phyloP scores from a whole-genome alignment of 1,140 invertebrate genomes.

The Eriocheir sinensis region DNA sequence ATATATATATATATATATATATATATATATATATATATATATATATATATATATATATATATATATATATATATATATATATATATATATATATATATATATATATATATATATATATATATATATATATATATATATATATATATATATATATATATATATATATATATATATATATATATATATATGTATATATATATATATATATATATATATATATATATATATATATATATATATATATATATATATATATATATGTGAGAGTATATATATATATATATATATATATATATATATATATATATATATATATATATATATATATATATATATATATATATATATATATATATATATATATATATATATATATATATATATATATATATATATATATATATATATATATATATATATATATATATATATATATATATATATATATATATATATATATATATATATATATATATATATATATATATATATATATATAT shows the following conservation, averaged over 20 bases:
- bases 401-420: slow-evolving; percentile 59
- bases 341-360: slow-evolving; percentile 22
- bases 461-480: not conserved
- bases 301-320: slow-evolving; percentile 20
- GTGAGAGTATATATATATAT: not conserved
- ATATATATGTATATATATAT: slow-evolving; percentile 61
- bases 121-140: slow-evolving; percentile 58
- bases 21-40: no score
- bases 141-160: slow-evolving; percentile 57
- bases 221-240: slow-evolving; percentile 43
- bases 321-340: slow-evolving; percentile 36
- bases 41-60: no score
- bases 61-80: no score
- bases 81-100: no score
- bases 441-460: slow-evolving; percentile 34
- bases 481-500: slow-evolving; percentile 41
- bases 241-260: not conserved
- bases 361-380: slow-evolving; percentile 29
- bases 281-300: slow-evolving; percentile 44
- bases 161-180: slow-evolving; percentile 52
- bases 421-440: slow-evolving; percentile 56
- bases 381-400: slow-evolving; percentile 54
- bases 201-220: slow-evolving; percentile 57
- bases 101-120: slow-evolving; percentile 28
- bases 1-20: not conserved